These are phyloP conservation scores for Dendrocincla fuliginosa DNA, from an alignment of 2,797 vertebrate genomes.

Conservation along the genomic window DNA sequence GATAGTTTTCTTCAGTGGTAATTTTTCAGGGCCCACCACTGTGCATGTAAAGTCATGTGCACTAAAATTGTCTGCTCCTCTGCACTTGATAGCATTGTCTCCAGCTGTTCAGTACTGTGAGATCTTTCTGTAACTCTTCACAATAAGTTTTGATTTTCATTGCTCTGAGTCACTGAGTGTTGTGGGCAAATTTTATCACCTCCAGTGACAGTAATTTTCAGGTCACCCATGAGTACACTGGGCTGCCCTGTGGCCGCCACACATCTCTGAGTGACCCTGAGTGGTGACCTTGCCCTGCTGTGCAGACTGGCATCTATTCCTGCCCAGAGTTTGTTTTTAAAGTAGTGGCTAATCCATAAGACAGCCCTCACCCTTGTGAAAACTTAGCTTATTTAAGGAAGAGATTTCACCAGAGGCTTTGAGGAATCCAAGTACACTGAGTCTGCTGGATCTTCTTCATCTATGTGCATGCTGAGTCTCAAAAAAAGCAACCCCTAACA, in stretches of 20 bases:
- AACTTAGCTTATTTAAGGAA: background rate
- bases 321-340: background rate
- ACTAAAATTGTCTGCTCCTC: background rate
- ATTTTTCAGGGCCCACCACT: background rate
- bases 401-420: background rate
- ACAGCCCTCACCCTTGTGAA: background rate
- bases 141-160: background rate
- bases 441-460: background rate
- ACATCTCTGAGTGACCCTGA: background rate
- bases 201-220: background rate
- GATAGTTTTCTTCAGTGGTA: background rate
- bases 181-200: background rate
- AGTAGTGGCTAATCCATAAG: background rate
- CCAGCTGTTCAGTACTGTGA: background rate
- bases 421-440: background rate
- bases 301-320: background rate
- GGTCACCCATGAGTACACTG: background rate
- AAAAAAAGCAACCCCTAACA: background rate
- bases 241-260: background rate
- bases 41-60: background rate
- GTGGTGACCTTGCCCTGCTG: background rate
- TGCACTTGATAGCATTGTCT: background rate
- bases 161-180: background rate
- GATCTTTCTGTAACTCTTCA: background rate
- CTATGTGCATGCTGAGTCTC: fast-evolving